These are phyloP conservation scores for Okapia johnstoni DNA, from an alignment of 2,113 vertebrate genomes.

Conservation along the genomic window DNA sequence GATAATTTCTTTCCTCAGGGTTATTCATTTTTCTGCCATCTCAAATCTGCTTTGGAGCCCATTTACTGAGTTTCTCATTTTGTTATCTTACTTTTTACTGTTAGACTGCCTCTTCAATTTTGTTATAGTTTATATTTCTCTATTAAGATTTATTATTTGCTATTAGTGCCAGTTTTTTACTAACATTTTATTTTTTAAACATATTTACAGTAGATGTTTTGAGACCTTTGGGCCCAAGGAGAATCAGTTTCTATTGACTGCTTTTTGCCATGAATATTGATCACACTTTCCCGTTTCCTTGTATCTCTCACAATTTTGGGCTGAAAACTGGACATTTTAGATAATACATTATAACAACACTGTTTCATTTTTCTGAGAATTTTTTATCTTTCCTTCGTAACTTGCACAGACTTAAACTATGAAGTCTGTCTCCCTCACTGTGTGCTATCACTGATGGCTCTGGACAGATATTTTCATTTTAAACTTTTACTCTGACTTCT, in stretches of 20 bases:
- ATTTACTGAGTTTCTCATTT: background rate
- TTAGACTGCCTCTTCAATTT: background rate
- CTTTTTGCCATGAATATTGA: background rate
- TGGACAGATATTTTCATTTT: background rate
- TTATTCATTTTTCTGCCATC: background rate
- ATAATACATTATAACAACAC: background rate
- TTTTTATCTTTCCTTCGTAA: background rate
- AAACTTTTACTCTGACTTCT: background rate
- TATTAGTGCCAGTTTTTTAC: background rate
- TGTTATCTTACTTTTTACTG: background rate
- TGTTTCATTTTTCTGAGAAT: background rate
- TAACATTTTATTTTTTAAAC: background rate
- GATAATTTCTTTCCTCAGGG: background rate
- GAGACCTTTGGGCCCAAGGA: background rate
- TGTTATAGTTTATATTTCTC: background rate
- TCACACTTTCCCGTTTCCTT: background rate
- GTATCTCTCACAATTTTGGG: background rate
- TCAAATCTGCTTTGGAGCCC: background rate
- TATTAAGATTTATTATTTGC: background rate
- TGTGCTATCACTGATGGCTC: background rate
- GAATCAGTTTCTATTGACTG: background rate
- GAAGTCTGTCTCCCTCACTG: background rate
- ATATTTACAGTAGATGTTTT: background rate
- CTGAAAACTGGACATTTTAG: background rate
- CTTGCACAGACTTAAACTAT: background rate